Evolutionary conservation across 2,888 invertebrate species (phyloP).

Genomic region (Cheilosia grossa): DNA sequence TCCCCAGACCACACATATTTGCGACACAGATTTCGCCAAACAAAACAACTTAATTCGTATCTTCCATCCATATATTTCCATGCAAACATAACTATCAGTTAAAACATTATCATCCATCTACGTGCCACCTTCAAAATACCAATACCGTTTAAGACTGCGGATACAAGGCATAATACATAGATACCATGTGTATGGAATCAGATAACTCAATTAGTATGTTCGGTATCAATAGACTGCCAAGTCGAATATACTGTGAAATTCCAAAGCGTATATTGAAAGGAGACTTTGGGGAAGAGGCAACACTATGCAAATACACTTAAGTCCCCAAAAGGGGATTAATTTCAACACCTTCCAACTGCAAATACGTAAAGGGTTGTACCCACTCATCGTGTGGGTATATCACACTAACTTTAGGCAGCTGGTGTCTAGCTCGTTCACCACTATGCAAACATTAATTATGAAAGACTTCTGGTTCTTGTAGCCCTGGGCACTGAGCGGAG

Average conservation of each 20-base stretch:
- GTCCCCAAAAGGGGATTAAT: constrained; percentile 42
- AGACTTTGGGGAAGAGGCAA: not conserved
- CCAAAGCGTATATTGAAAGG: not conserved
- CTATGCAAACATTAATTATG: constrained; percentile 42
- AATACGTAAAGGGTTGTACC: constrained; percentile 41
- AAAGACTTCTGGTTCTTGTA: constrained; percentile 19
- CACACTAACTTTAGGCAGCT: not conserved
- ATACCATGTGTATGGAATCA: not conserved
- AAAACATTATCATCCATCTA: constrained; percentile 31
- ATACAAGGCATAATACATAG: not conserved
- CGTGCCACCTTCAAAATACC: constrained; percentile 12
- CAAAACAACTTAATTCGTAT: constrained; percentile 21
- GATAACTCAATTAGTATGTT: constrained; percentile 45
- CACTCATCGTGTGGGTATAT: constrained; percentile 4
- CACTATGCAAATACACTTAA: constrained; percentile 11
- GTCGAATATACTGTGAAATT: constrained; percentile 24
- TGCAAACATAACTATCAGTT: constrained; percentile 22
- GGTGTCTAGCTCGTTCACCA: not conserved
- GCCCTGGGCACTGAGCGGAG: not conserved
- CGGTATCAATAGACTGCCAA: constrained; percentile 33
- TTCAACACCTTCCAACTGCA: constrained; percentile 55
- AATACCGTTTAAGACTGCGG: not conserved
- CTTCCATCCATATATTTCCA: constrained; percentile 3
- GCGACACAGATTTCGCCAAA: not conserved
- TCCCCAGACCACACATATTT: not conserved